Percentiles rank a stretch among this genome's conserved stretches.
Evolutionary conservation across 2,888 invertebrate genomes (phyloP).

Genomic region (Lamellibrachia satsuma): DNA sequence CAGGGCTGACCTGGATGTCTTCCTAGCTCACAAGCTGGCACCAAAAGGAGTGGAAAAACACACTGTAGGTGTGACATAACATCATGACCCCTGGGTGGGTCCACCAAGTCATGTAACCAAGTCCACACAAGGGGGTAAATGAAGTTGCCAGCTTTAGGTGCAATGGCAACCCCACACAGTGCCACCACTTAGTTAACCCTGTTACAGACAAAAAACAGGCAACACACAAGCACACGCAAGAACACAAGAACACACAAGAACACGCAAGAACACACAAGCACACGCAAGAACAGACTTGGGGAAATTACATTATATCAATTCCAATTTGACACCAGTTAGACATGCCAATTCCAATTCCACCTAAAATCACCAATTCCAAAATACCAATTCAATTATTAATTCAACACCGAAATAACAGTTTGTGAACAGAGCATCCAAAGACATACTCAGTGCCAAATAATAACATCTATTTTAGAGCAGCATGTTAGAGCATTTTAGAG

Average conservation of each 20-base stretch:
- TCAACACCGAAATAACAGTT: too few relatives aligned
- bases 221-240: not conserved
- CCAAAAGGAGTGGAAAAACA: not conserved
- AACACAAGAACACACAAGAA: not conserved
- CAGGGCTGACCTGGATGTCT: not conserved
- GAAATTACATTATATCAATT: too few relatives aligned
- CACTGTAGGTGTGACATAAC: not conserved
- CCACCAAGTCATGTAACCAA: not conserved
- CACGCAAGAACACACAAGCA: not conserved
- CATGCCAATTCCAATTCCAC: too few relatives aligned
- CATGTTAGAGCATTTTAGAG: too few relatives aligned
- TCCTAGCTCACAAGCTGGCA: not conserved
- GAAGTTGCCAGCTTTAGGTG: not conserved
- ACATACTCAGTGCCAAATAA: too few relatives aligned
- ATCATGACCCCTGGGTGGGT: not conserved
- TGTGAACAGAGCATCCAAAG: too few relatives aligned
- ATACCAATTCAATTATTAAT: too few relatives aligned
- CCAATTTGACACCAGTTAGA: too few relatives aligned
- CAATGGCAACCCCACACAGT: not conserved
- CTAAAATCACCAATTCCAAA: too few relatives aligned
- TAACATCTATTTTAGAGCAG: too few relatives aligned
- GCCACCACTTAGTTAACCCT: not conserved
- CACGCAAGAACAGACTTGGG: not conserved
- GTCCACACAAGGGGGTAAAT: not conserved
- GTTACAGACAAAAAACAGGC: not conserved